A percentile compares a stretch with the other conserved stretches of the same genome.
These are phyloP conservation scores for Philantomba maxwellii DNA, from an alignment of 2,113 vertebrate species.

Conservation along the genomic window DNA sequence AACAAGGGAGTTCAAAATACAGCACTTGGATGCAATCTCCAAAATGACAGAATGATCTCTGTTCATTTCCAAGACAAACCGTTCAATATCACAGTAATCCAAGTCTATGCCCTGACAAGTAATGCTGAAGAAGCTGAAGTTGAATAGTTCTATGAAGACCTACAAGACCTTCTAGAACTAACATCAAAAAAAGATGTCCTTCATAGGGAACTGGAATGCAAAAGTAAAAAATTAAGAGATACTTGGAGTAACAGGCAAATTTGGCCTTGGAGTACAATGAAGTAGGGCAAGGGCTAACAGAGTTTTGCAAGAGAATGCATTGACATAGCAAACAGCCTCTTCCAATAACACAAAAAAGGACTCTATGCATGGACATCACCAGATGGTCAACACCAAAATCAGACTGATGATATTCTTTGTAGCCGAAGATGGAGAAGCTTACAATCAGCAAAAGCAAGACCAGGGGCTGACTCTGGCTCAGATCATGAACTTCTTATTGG, in stretches of 20 bases:
- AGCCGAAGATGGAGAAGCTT: not conserved
- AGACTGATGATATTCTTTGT: not conserved
- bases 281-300: not conserved
- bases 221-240: not conserved
- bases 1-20: not conserved
- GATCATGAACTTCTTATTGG: not conserved
- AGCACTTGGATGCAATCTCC: not conserved
- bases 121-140: not conserved
- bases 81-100: not conserved
- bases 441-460: not conserved
- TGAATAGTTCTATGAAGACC: not conserved
- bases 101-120: not conserved
- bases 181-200: not conserved
- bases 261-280: not conserved
- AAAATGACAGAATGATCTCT: not conserved
- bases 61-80: not conserved
- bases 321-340: not conserved
- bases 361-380: not conserved
- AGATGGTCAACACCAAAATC: not conserved
- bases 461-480: not conserved
- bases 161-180: not conserved
- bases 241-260: not conserved
- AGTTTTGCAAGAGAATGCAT: not conserved
- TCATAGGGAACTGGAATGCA: not conserved
- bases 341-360: not conserved